phyloP scores from a whole-genome alignment of 37 sponge, comb jelly and placozoan genomes.

The Dysidea cf. avara region DNA sequence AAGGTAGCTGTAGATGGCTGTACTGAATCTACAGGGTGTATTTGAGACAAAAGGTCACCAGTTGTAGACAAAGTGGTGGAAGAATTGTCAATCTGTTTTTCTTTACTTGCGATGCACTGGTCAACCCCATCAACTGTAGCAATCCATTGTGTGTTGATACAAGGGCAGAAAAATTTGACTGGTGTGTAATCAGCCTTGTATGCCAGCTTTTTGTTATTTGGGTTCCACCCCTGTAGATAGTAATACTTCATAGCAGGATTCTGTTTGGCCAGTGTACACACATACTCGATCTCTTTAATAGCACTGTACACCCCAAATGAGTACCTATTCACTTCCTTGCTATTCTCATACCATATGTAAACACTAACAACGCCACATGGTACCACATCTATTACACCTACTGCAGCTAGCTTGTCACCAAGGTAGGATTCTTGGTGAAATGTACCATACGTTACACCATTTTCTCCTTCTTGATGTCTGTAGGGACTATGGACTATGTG shows the following conservation, averaged over 20 bases:
- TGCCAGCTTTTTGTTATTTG: conserved; percentile 32
- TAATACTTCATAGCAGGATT: conserved; percentile 36
- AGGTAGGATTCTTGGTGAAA: conserved; percentile 53
- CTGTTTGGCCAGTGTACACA: conserved; percentile 7
- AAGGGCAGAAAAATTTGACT: conserved; percentile 45
- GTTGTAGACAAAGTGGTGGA: too few relatives aligned
- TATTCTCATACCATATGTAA: conserved; percentile 88
- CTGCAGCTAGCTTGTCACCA: conserved; percentile 43
- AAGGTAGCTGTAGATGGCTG: conserved; percentile 1
- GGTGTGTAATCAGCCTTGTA: conserved; percentile 62
- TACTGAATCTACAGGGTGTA: too few relatives aligned
- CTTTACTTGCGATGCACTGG: not conserved
- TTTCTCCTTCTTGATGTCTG: conserved; percentile 7
- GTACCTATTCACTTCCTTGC: conserved; percentile 35
- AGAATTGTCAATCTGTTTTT: too few relatives aligned
- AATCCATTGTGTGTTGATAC: conserved; percentile 31
- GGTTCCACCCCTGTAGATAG: conserved; percentile 58
- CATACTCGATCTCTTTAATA: conserved; percentile 50
- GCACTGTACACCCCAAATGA: conserved; percentile 57
- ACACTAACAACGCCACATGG: conserved; percentile 67
- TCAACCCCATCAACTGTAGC: conserved; percentile 5
- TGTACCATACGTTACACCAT: conserved; percentile 29
- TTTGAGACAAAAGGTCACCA: too few relatives aligned
- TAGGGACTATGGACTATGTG: conserved; percentile 30
- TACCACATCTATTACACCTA: conserved; percentile 51